Base-by-base conservation (phyloP, 2,113 vertebrate genomes). In the Callipepla squamata region DNA sequence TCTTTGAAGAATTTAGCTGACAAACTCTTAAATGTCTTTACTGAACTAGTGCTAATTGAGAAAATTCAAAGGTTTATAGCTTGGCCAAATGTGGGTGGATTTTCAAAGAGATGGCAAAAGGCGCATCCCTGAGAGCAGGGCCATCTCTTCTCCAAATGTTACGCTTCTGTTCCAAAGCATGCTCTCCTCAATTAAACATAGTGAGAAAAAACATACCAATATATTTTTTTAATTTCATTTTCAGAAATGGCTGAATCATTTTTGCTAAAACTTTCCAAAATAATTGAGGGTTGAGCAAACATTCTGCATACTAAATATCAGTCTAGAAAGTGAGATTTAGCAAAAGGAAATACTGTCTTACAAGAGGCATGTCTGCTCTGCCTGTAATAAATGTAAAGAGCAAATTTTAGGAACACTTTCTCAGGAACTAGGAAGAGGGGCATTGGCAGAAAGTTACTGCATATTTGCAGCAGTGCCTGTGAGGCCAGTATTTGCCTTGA, bases 81-180 rank as follows among this genome's bases (percentile, higher is more conserved):
- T 94, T 87, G 95, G 94, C 96, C 95, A 96, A 95, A 96, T 96
- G 94, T 96, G 95, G 95, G 96, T 95, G 95, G 93, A 96, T 96
- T 96, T 95, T 96, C 87, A 95, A 93, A 92, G 91, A 87, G 89
- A 95, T 90, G 93, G 92, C 95, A 96, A 96, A 96, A 96, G 96
- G 95, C 94, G 69, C 92, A 96, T 96, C 96, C 95, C 51, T 3
- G 15, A 90, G 95, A 96, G 95, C 80, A 93, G 83, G 95, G 95
- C 92, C 91, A 92, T 94, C 76, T n/a, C 77, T 95, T 94, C 94
- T 91, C 95, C 94, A 96, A 96, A 95, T 94, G 93, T 94, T 95
- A 77, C 80, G 79, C 79, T 94, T 95, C 91, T 96, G 93, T 96
- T 96, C 93, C 91, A 88, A 89, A 88, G 79, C 90, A 92, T 25